These are phyloP conservation scores for Psettodes erumei DNA, from an alignment of 2,113 vertebrate species.

Conservation along the genomic window DNA sequence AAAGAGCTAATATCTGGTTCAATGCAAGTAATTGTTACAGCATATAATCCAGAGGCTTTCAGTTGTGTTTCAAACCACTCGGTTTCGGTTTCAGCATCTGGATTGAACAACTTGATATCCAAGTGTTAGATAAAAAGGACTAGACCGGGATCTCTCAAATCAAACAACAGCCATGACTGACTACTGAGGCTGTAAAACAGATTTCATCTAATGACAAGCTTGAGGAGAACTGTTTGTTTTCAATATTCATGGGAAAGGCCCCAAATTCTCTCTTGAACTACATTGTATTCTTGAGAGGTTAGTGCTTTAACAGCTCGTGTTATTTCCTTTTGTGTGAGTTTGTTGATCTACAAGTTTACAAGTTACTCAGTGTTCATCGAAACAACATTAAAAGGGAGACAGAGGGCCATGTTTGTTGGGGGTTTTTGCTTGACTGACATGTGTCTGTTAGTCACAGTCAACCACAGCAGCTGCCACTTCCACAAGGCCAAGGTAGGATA, in stretches of 20 bases:
- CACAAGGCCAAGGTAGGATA: no score
- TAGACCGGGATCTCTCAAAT: background rate
- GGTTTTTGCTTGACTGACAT: constrained; percentile 4
- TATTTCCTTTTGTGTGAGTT: background rate
- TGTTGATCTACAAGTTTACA: background rate
- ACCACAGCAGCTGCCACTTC: background rate
- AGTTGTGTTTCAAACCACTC: background rate
- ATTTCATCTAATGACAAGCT: background rate
- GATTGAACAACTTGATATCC: background rate
- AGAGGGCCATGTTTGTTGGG: background rate
- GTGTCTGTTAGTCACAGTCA: background rate
- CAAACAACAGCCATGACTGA: background rate
- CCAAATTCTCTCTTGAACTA: background rate
- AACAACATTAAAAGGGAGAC: constrained; percentile 8
- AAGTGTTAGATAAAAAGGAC: background rate
- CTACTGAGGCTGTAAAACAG: constrained; percentile 3
- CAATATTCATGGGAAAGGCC: background rate
- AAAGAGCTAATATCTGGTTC: background rate
- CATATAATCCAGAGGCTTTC: background rate
- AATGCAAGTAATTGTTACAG: background rate
- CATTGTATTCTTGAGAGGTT: background rate
- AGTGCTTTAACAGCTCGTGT: background rate
- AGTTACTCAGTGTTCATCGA: background rate
- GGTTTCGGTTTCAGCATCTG: background rate
- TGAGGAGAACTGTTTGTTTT: background rate